Evolutionary conservation across 2,888 invertebrate genomes (phyloP).

Genomic region (Yponomeuta malinellus): DNA sequence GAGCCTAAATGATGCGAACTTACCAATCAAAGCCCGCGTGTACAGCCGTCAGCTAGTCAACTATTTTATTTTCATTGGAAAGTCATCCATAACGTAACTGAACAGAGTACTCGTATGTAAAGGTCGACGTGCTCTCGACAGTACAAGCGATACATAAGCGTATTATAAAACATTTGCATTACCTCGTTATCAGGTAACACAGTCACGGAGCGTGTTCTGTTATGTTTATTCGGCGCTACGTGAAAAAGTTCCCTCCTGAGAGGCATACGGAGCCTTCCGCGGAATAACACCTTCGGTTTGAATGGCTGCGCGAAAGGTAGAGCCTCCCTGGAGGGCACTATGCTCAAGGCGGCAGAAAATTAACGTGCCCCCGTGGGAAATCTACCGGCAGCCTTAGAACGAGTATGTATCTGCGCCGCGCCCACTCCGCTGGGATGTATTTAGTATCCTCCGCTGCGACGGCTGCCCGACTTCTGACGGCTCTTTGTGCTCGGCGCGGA

Average conservation of each 20-base stretch:
- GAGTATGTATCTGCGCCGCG: conserved; percentile 41
- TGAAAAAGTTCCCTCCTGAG: conserved; percentile 58
- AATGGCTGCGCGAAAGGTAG: conserved; percentile 74
- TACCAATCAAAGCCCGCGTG: background rate
- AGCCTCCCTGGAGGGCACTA: conserved; percentile 79
- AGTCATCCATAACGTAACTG: too few relatives aligned
- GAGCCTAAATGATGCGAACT: too few relatives aligned
- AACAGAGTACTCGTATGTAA: too few relatives aligned
- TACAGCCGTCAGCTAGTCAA: background rate
- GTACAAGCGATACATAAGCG: too few relatives aligned
- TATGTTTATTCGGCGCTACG: conserved; percentile 48
- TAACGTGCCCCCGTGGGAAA: conserved; percentile 81
- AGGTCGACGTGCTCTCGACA: too few relatives aligned
- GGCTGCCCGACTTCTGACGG: background rate
- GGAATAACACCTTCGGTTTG: conserved; percentile 74
- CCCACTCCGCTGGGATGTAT: conserved; percentile 62
- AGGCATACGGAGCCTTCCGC: conserved; percentile 64
- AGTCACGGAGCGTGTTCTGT: conserved; percentile 31
- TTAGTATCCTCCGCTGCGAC: conserved; percentile 48
- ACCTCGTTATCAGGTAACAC: conserved; percentile 13
- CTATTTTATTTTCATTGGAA: too few relatives aligned
- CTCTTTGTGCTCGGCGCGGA: background rate
- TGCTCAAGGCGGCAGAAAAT: conserved; percentile 87
- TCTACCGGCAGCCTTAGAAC: conserved; percentile 75
- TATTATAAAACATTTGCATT: conserved; percentile 9